phyloP scores from a whole-genome alignment of 2,888 invertebrate genomes.

The Brachyopa scutellaris region DNA sequence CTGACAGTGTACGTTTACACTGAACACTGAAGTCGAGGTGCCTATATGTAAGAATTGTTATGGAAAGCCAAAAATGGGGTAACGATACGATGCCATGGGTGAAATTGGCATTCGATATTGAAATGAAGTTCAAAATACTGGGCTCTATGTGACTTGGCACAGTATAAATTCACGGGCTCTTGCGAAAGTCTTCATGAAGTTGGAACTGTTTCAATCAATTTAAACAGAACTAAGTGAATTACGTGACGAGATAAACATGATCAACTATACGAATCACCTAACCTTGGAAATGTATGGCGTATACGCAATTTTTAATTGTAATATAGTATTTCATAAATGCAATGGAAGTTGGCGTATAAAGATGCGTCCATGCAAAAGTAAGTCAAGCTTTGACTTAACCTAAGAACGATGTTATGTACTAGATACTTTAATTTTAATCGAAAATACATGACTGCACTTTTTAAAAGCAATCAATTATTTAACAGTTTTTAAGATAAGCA shows the following conservation, averaged over 20 bases:
- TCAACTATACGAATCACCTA: not conserved
- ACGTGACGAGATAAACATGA: conserved; percentile 27
- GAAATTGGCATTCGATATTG: not conserved
- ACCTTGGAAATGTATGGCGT: conserved; percentile 4
- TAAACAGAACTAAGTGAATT: conserved; percentile 2
- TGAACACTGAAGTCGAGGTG: not conserved
- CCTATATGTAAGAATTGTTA: conserved; percentile 19
- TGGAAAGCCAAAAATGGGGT: conserved; percentile 10
- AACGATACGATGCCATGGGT: conserved; percentile 20
- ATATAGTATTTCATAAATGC: too few species aligned
- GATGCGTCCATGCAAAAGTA: not conserved
- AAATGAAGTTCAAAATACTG: conserved; percentile 20
- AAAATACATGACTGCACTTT: too few species aligned
- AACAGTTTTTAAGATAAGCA: too few species aligned
- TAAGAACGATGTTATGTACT: too few species aligned
- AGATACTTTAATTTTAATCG: too few species aligned
- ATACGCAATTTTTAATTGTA: conserved; percentile 13
- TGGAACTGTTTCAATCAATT: conserved; percentile 40
- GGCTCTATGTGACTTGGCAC: conserved; percentile 36
- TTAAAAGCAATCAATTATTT: too few species aligned
- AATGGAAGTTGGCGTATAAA: too few species aligned
- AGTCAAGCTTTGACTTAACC: too few species aligned
- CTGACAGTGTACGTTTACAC: not conserved
- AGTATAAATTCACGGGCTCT: conserved; percentile 17
- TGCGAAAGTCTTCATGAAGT: conserved; percentile 33